Base-by-base conservation (phyloP, 2,888 invertebrate genomes). In the Lissocephala sabroskyi region DNA sequence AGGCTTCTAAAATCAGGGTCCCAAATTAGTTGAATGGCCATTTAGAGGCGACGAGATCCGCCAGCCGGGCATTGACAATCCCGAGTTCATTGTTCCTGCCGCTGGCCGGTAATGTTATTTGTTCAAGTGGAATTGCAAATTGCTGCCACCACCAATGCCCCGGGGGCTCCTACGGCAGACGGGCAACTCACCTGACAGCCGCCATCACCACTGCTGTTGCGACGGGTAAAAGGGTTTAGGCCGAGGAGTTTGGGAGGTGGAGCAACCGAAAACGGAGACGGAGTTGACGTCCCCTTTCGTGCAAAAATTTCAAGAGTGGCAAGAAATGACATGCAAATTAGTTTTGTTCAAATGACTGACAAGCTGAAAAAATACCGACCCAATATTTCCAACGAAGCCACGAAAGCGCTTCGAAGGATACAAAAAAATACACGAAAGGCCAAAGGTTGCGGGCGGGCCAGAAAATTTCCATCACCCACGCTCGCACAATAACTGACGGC, bases 281-380 rank as follows among this genome's bases (percentile, higher is more conserved):
- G n/a, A n/a, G 14, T 16, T 14, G 10, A 30, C 19, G 36, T 30
- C n/a, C 11, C 13, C 13, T 66, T 63, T 63, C 79, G 70, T 76
- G 70, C 70, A 52, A 56, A 51, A 74, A 52, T 64, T 71, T 71
- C 79, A 68, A 73, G 79, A 63, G 79, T 79, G 71, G 71, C 74
- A 77, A 78, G 73, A 78, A 74, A 78, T 74, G 73, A 74, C 73
- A 74, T 74, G 79, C 73, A 74, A 74, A 74, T 74, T 74, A 79
- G 76, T 74, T 74, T 74, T 79, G 73, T 75, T 75, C 58, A 62
- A 78, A 78, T 74, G 73, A 79, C 78, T 74, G 73, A 74, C 73
- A 74, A 71, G 78, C 71, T 74, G 73, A 56, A 59, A 63, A 77
- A 56, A 61, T 4, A 13, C 16, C 17, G 50, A 23, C 23, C 23